Evolutionary conservation across 2,888 invertebrate genomes (phyloP), one percentile per base, ranked within the genome.

Genomic region (Elmis aenea): DNA sequence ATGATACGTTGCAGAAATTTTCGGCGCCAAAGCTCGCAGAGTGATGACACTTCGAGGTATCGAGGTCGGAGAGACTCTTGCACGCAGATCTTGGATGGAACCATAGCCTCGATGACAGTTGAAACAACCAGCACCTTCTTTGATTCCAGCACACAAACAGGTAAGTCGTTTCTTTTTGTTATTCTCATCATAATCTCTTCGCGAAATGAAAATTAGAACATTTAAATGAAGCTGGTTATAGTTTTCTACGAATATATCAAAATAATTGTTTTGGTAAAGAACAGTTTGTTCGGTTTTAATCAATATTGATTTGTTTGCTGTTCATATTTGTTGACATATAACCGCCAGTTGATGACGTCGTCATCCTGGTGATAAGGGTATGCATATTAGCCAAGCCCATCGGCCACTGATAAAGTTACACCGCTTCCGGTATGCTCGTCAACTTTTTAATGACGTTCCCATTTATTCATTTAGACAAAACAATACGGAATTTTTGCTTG

Each of bases 1-100:
- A 91, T 91, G 87, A 91, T 91, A 42, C 76, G 91, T 5, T 91
- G 91, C 59, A 75, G 91, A 16, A 92, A 92, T 64, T 92, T 91
- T 61, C 76, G 91, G n/a, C 76, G 91, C 10, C 88, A 89, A 64
- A 87, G 87, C 57, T 90, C 89, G 1, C 91, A 91, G 64, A 89
- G 89, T 57, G 91, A 91, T 57, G 89, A 89, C 58, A 77, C 79
- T 6, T 78, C 76, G 51, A 72, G 80, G 52, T 80, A 73, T 44
- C 73, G 85, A 10, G 86, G 87, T 1, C 73, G 87, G 2, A 71
- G 87, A 6, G 91, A 92, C 62, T 91, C 91, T 1, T 83, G 85
- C 25, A 89, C 90, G 0, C 92, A 92, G 69, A 92, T 92, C 57
- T 81, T 87, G 33, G 91, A 92, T 59, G 92, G 92, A 9, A 92